phyloP scores from a whole-genome alignment of 2,797 vertebrate genomes.

The Scarus forsteni region DNA sequence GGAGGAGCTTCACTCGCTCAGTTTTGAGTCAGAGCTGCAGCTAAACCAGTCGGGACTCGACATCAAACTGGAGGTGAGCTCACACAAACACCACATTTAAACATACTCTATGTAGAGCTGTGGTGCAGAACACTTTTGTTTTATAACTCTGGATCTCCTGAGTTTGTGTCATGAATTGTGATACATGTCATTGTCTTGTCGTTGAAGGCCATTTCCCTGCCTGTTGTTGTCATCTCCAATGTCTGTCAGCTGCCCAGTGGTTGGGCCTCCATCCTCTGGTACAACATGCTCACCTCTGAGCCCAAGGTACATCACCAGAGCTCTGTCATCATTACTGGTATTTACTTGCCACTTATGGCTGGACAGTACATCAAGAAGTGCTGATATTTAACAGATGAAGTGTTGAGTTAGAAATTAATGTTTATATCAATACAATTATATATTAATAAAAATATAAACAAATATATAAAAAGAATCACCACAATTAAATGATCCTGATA shows the following conservation, averaged over 20 bases:
- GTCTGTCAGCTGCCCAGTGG: slow-evolving; percentile 97
- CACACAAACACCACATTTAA: not conserved
- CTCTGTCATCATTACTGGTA: not conserved
- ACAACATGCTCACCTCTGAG: slow-evolving; percentile 95
- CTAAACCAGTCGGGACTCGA: slow-evolving; percentile 89
- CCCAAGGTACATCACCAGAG: slow-evolving; percentile 84
- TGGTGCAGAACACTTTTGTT: no score
- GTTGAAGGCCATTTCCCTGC: slow-evolving; percentile 91
- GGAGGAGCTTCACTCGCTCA: slow-evolving; percentile 76
- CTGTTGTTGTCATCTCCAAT: slow-evolving; percentile 96
- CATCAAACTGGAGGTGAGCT: slow-evolving; percentile 91
- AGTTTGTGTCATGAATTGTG: not conserved
- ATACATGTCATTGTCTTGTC: not conserved
- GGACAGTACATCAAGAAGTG: not conserved
- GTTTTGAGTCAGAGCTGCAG: slow-evolving; percentile 84
- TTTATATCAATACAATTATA: no score
- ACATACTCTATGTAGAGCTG: not conserved
- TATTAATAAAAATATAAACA: no score
- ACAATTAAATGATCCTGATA: no score
- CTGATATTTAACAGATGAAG: no score
- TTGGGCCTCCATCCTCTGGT: slow-evolving; percentile 98
- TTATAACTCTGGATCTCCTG: no score
- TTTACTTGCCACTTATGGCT: not conserved
- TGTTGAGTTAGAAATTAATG: no score
- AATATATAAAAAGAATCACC: no score